Percentiles rank a stretch among this genome's conserved stretches.
Conservation (phyloP, 2,797 vertebrate genomes). For the Manis pentadactyla region DNA sequence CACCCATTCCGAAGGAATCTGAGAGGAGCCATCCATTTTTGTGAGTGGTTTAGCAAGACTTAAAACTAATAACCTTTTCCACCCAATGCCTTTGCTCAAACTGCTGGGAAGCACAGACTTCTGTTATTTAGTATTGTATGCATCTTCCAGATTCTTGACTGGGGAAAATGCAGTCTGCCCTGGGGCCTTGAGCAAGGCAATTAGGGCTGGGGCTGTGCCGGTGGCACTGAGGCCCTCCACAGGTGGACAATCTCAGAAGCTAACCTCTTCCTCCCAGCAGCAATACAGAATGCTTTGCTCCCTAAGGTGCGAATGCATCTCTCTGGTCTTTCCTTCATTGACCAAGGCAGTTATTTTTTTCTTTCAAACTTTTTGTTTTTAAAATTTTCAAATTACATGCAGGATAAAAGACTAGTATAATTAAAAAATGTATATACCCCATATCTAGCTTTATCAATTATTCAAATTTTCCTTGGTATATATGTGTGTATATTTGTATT, state of each 20-base stretch:
- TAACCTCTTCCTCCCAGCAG: background rate
- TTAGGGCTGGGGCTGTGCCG: background rate
- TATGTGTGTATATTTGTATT: background rate
- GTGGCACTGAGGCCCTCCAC: background rate
- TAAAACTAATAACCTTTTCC: conserved; percentile 59
- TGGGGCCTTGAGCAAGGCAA: background rate
- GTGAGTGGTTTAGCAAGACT: conserved; percentile 60
- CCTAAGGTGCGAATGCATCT: too few species aligned
- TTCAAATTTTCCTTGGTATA: background rate
- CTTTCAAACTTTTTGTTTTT: background rate
- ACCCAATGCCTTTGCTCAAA: background rate
- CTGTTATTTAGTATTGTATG: background rate
- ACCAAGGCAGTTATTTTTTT: background rate
- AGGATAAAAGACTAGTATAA: background rate
- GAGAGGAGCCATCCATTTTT: conserved; percentile 30
- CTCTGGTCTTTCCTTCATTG: background rate
- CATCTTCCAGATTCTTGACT: background rate
- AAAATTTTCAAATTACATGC: background rate
- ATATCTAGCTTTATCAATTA: background rate
- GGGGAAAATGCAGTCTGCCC: conserved; percentile 7
- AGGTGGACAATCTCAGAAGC: background rate
- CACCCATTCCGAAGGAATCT: conserved; percentile 12
- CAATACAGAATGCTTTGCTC: too few species aligned
- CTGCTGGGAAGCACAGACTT: conserved; percentile 18
- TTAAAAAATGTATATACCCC: background rate